Percentiles rank a stretch among this genome's conserved stretches.
These are phyloP conservation scores for Nomada ruficornis DNA, from an alignment of 2,888 invertebrate species.

Conservation along the genomic window DNA sequence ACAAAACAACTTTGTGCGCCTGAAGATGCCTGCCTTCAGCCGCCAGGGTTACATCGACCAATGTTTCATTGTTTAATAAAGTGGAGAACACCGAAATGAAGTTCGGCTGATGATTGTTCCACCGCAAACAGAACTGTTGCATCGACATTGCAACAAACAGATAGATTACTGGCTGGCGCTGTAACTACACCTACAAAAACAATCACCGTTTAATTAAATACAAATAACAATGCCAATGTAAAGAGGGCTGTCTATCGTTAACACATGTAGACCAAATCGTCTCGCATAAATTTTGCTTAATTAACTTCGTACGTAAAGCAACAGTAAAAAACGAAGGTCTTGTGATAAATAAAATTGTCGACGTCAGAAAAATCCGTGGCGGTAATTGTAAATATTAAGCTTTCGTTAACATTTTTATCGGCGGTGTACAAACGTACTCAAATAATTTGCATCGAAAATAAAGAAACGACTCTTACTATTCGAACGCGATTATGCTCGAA, in stretches of 20 bases:
- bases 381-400: conserved; percentile 14
- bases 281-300: neutral
- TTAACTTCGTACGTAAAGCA: neutral
- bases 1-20: conserved; percentile 95
- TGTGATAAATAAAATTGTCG: conserved; percentile 4
- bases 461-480: neutral
- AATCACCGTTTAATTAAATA: neutral
- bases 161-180: neutral
- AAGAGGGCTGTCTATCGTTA: too few relatives aligned
- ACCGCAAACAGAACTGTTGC: conserved; percentile 92
- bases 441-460: neutral
- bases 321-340: neutral
- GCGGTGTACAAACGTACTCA: neutral
- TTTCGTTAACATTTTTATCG: neutral
- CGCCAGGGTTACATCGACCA: conserved; percentile 96
- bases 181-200: conserved; percentile 43
- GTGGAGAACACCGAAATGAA: conserved; percentile 95
- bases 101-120: conserved; percentile 98
- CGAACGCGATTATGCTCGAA: neutral
- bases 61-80: conserved; percentile 91
- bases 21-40: conserved; percentile 95
- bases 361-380: neutral
- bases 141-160: conserved; percentile 85
- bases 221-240: neutral
- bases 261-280: too few relatives aligned